Evolutionary conservation across 2,797 vertebrate species (phyloP).

Genomic region (Microtus agrestis): DNA sequence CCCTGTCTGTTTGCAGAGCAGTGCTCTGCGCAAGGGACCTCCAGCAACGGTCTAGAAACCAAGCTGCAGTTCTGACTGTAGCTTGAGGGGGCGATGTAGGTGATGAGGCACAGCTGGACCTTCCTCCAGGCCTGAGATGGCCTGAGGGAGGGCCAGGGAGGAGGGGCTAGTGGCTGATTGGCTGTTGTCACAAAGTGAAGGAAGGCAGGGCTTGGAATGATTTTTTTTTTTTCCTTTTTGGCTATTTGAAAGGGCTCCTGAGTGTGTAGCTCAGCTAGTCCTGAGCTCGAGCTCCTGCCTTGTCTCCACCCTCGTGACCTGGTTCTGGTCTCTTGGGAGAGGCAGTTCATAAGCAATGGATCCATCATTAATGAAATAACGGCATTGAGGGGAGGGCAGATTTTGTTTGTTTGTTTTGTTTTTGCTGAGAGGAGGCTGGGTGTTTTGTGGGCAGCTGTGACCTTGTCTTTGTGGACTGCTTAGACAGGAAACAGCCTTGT

Average conservation of each 20-base stretch:
- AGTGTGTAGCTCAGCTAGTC: neutral
- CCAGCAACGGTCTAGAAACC: neutral
- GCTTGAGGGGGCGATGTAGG: too few species aligned
- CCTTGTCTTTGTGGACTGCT: conserved; percentile 13
- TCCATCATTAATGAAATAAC: neutral
- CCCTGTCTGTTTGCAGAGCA: neutral
- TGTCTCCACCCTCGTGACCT: too few species aligned
- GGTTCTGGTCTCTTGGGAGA: neutral
- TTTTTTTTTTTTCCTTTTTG: neutral
- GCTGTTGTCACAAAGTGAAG: neutral
- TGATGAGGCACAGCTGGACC: neutral
- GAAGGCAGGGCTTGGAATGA: too few species aligned
- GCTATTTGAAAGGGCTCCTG: neutral
- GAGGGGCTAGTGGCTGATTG: neutral
- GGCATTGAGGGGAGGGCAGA: neutral
- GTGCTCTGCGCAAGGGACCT: neutral
- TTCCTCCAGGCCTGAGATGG: neutral
- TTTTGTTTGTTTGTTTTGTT: neutral
- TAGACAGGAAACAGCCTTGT: conserved; percentile 6
- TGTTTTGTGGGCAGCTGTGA: neutral
- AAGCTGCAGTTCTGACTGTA: neutral
- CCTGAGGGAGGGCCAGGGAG: neutral
- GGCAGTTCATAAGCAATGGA: neutral
- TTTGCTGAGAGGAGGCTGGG: neutral
- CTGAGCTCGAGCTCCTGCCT: neutral